These are phyloP conservation scores for Lagodon rhomboides DNA, from an alignment of 2,797 vertebrate genomes.

Conservation along the genomic window DNA sequence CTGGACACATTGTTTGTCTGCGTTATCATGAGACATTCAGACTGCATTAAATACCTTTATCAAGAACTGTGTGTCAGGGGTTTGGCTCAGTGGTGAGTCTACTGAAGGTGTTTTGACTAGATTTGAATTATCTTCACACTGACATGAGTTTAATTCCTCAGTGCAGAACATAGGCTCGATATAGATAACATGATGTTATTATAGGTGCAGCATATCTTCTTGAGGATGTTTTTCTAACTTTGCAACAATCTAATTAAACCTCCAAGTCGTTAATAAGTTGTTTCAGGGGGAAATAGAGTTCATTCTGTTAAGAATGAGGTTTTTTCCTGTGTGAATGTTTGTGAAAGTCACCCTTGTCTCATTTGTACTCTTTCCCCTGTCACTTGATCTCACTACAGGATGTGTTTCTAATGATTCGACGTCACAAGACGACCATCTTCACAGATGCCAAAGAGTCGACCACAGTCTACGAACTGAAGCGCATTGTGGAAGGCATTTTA, in stretches of 20 bases:
- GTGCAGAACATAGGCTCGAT: background rate
- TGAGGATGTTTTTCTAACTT: background rate
- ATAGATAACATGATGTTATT: background rate
- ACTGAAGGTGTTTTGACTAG: background rate
- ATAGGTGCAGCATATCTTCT: background rate
- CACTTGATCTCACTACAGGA: slow-evolving; percentile 71
- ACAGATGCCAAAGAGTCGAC: slow-evolving; percentile 95
- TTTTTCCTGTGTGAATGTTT: slow-evolving; percentile 4
- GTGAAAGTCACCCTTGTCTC: background rate
- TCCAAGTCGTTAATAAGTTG: background rate
- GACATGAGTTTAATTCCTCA: background rate
- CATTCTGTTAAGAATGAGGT: background rate
- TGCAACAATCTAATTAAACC: background rate
- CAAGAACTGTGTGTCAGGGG: background rate
- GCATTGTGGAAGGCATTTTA: slow-evolving; percentile 90
- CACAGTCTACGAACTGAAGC: slow-evolving; percentile 93
- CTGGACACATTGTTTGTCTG: background rate
- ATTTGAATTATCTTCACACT: background rate
- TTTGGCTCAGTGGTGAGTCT: background rate
- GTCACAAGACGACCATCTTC: slow-evolving; percentile 91
- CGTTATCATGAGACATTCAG: background rate
- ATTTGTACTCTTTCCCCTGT: slow-evolving; percentile 11
- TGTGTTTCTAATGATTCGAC: slow-evolving; percentile 87
- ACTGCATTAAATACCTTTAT: background rate
- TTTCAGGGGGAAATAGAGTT: background rate